phyloP scores from a whole-genome alignment of 1,140 invertebrate species.

The Drosophila sucinea region DNA sequence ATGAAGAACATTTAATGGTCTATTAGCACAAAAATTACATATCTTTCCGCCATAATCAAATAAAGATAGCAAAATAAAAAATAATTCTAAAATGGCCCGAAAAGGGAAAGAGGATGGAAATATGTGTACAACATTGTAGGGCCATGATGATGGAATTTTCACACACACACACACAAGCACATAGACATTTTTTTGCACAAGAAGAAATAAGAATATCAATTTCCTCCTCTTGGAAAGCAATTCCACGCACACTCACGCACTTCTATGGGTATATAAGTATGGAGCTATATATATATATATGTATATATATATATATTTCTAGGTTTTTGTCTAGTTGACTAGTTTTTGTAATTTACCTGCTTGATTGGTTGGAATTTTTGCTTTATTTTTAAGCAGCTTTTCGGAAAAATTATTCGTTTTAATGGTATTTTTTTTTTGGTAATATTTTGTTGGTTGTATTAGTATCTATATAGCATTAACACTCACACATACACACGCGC shows the following conservation, averaged over 20 bases:
- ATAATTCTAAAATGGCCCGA: conserved; percentile 59
- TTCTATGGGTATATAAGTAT: conserved; percentile 18
- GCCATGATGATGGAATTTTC: conserved; percentile 73
- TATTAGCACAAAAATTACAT: conserved; percentile 67
- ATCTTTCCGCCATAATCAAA: conserved; percentile 55
- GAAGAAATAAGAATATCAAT: conserved; percentile 77
- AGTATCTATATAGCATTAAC: conserved; percentile 55
- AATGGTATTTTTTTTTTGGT: conserved; percentile 6
- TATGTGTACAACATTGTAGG: conserved; percentile 54
- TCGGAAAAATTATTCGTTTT: conserved; percentile 8
- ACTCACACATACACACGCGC: conserved; percentile 61
- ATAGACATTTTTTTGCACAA: conserved; percentile 57
- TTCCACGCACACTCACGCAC: conserved; percentile 49
- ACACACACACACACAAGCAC: conserved; percentile 44
- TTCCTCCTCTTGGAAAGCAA: conserved; percentile 66
- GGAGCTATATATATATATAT: conserved; percentile 4
- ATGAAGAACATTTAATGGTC: conserved; percentile 64
- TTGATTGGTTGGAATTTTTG: conserved; percentile 28
- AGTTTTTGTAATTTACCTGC: conserved; percentile 62
- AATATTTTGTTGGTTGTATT: conserved; percentile 33
- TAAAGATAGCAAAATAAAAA: conserved; percentile 40
- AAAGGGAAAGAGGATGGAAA: conserved; percentile 49
- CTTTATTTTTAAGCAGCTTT: conserved; percentile 33
- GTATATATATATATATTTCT: conserved; percentile 8
- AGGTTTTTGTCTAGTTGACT: conserved; percentile 5